phyloP scores from a whole-genome alignment of 1,140 invertebrate species.

The Zaprionus tsacasi region DNA sequence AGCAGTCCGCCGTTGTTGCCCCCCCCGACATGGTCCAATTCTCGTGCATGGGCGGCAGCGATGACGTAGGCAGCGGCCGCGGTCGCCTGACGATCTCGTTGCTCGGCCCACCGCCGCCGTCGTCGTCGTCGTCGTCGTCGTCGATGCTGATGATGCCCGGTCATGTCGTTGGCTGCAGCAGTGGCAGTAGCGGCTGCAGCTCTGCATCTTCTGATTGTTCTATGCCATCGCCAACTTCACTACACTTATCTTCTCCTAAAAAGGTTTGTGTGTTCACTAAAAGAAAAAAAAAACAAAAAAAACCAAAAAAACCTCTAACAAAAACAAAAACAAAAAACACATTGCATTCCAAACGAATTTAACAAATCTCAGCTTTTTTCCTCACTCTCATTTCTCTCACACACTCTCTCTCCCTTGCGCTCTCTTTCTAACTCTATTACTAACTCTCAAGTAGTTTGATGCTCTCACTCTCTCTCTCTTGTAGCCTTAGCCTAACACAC shows the following conservation, averaged over 20 bases:
- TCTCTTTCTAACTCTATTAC: constrained; percentile 12
- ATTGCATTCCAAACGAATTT: constrained; percentile 41
- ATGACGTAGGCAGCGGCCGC: constrained; percentile 20
- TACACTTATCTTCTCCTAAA: constrained; percentile 84
- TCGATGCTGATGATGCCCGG: not conserved
- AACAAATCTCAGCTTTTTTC: constrained; percentile 52
- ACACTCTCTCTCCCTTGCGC: constrained; percentile 15
- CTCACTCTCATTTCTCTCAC: constrained; percentile 30
- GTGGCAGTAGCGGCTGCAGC: constrained; percentile 80
- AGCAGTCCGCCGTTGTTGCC: constrained; percentile 68
- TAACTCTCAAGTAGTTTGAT: constrained; percentile 18
- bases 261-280: constrained; percentile 84
- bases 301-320: constrained; percentile 51
- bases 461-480: not conserved
- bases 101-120: constrained; percentile 45
- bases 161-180: constrained; percentile 60
- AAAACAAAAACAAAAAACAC: constrained; percentile 48
- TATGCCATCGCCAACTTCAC: constrained; percentile 84
- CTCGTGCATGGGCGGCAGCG: constrained; percentile 16
- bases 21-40: constrained; percentile 24
- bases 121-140: not conserved
- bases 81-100: constrained; percentile 43
- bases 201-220: constrained; percentile 84
- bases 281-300: constrained; percentile 49
- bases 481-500: constrained; percentile 24